Conservation (phyloP, 1,140 invertebrate genomes). For the Andrena cerasifolii region DNA sequence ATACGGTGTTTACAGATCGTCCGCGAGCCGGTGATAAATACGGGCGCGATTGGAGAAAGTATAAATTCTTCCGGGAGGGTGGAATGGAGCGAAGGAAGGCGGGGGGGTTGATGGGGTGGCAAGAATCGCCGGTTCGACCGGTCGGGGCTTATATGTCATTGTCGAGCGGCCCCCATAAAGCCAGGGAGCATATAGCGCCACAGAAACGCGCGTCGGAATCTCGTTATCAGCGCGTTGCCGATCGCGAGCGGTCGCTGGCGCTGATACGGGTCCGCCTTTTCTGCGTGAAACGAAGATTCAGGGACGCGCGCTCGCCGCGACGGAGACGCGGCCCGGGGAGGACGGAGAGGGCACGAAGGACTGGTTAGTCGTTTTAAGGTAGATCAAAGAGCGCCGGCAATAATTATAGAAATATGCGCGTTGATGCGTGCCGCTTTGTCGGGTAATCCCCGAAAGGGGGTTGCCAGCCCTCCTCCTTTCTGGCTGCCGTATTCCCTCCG, state of each 20-base stretch:
- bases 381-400: conserved; percentile 80
- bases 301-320: conserved; percentile 23
- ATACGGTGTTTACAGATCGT: conserved; percentile 17
- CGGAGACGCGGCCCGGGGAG: neutral
- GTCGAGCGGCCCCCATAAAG: conserved; percentile 11
- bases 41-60: conserved; percentile 14
- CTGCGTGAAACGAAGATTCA: conserved; percentile 47
- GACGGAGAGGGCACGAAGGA: conserved; percentile 43
- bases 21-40: conserved; percentile 19
- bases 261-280: conserved; percentile 57
- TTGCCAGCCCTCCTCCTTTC: conserved; percentile 42
- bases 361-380: conserved; percentile 57
- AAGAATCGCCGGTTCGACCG: neutral
- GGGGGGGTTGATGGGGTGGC: too few species aligned
- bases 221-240: conserved; percentile 72
- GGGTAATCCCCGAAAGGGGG: conserved; percentile 67
- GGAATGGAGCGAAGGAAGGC: too few species aligned
- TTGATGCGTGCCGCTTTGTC: conserved; percentile 71
- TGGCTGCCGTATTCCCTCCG: conserved; percentile 28
- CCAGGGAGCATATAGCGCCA: conserved; percentile 27
- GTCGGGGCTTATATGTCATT: conserved; percentile 30
- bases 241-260: conserved; percentile 51
- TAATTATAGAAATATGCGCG: conserved; percentile 82
- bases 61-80: conserved; percentile 10
- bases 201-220: conserved; percentile 63